phyloP scores from a whole-genome alignment of 2,113 vertebrate genomes.

The Spea bombifrons region DNA sequence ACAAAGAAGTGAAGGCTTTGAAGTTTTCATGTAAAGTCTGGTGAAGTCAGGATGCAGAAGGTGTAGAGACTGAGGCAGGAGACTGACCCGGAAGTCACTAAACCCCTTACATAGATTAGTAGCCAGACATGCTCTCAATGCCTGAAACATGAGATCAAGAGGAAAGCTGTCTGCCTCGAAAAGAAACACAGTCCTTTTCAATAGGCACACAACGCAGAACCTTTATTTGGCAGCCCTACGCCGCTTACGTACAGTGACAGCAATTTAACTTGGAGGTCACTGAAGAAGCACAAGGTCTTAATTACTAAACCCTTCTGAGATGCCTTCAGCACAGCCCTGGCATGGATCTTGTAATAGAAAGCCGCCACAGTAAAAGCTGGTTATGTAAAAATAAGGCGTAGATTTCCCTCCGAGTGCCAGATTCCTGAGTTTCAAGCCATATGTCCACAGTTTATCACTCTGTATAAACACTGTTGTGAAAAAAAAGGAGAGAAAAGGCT shows the following conservation, averaged over 20 bases:
- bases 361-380: background rate
- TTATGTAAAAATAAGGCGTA: background rate
- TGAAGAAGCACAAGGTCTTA: slow-evolving; percentile 14
- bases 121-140: slow-evolving; percentile 38
- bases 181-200: slow-evolving; percentile 16
- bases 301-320: slow-evolving; percentile 2
- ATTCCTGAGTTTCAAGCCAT: background rate
- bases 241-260: slow-evolving; percentile 30
- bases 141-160: slow-evolving; percentile 1
- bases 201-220: slow-evolving; percentile 13
- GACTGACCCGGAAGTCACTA: slow-evolving; percentile 26
- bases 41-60: slow-evolving; percentile 22
- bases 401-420: background rate
- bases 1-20: background rate
- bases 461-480: slow-evolving; percentile 29
- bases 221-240: background rate
- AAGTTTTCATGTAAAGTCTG: background rate
- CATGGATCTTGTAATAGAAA: background rate
- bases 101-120: slow-evolving; percentile 17
- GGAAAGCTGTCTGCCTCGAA: slow-evolving; percentile 27
- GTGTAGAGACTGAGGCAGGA: slow-evolving; percentile 12
- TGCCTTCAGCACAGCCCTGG: background rate
- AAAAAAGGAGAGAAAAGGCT: slow-evolving; percentile 14
- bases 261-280: slow-evolving; percentile 8
- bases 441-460: slow-evolving; percentile 16